Evolutionary conservation across 1,140 invertebrate species (phyloP).

Genomic region (Neodiprion pinetum): DNA sequence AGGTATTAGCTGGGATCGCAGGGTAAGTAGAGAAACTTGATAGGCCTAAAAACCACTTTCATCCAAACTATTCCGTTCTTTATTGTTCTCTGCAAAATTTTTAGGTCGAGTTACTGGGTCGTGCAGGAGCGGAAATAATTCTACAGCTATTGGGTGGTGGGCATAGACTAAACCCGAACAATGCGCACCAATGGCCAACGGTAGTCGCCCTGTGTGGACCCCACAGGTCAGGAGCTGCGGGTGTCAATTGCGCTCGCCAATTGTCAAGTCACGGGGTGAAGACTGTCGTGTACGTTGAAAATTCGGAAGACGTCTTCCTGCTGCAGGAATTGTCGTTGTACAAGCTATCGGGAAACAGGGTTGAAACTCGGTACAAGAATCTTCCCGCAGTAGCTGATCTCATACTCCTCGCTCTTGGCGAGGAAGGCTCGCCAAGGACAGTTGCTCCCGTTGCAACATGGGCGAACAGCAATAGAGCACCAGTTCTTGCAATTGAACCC

Average conservation of each 20-base stretch:
- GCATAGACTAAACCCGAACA: constrained; percentile 77
- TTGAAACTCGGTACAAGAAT: constrained; percentile 63
- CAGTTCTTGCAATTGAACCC: constrained; percentile 83
- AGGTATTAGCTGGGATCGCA: constrained; percentile 72
- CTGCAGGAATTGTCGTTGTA: constrained; percentile 70
- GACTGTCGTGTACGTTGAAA: constrained; percentile 72
- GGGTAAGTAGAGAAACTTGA: constrained; percentile 35
- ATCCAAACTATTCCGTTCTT: constrained; percentile 13
- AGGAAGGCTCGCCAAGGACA: constrained; percentile 49
- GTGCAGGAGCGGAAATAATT: constrained; percentile 80
- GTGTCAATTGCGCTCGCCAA: constrained; percentile 79
- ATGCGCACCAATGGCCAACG: constrained; percentile 80
- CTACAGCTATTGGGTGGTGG: constrained; percentile 80
- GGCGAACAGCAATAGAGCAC: constrained; percentile 77
- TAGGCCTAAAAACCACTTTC: not conserved
- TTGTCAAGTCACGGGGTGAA: constrained; percentile 83
- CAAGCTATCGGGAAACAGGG: constrained; percentile 67
- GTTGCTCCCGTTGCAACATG: constrained; percentile 67
- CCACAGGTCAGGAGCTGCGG: constrained; percentile 74
- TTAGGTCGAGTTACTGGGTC: constrained; percentile 76
- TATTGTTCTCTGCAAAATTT: constrained; percentile 13
- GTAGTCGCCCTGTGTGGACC: constrained; percentile 79
- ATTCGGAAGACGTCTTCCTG: constrained; percentile 57
- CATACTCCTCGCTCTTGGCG: constrained; percentile 72
- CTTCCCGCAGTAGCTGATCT: constrained; percentile 72